A percentile compares a stretch with the other conserved stretches of the same genome.
Conservation (phyloP, 1,140 invertebrate genomes). For the Eumeta japonica region DNA sequence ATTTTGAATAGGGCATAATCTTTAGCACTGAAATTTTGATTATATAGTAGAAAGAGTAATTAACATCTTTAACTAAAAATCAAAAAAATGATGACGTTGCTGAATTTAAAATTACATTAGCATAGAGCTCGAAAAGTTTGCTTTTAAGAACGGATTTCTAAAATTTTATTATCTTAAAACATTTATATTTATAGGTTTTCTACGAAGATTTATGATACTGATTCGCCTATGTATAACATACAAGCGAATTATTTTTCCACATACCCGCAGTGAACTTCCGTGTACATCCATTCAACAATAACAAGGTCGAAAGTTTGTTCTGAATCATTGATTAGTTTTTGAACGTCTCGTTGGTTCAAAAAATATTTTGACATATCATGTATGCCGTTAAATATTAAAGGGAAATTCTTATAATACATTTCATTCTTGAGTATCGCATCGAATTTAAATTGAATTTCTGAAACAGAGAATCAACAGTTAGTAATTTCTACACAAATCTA, state of each 20-base stretch:
- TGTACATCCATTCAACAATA: conserved; percentile 20
- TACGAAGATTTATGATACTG: too few relatives aligned
- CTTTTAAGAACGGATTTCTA: conserved; percentile 3
- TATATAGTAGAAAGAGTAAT: too few relatives aligned
- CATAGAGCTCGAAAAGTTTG: too few relatives aligned
- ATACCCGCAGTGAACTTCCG: conserved; percentile 16
- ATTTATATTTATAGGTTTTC: conserved; percentile 6
- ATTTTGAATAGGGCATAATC: too few relatives aligned
- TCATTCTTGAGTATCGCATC: conserved; percentile 5
- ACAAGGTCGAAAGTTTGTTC: conserved; percentile 15
- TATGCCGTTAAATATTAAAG: conserved; percentile 14
- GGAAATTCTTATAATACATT: not conserved
- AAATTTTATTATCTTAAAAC: not conserved
- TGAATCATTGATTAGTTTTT: conserved; percentile 11
- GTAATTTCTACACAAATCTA: conserved; percentile 12
- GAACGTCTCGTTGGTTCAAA: conserved; percentile 4
- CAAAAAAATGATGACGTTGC: too few relatives aligned
- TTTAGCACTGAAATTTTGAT: too few relatives aligned
- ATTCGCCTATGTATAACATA: too few relatives aligned
- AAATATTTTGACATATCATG: conserved; percentile 4
- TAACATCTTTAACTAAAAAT: too few relatives aligned
- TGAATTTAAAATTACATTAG: too few relatives aligned
- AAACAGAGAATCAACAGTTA: conserved; percentile 11
- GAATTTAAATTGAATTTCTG: conserved; percentile 4
- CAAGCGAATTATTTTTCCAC: too few relatives aligned